These are phyloP conservation scores for Meandrina meandrites DNA, from an alignment of 92 coral and sea anemone genomes.

Conservation along the genomic window DNA sequence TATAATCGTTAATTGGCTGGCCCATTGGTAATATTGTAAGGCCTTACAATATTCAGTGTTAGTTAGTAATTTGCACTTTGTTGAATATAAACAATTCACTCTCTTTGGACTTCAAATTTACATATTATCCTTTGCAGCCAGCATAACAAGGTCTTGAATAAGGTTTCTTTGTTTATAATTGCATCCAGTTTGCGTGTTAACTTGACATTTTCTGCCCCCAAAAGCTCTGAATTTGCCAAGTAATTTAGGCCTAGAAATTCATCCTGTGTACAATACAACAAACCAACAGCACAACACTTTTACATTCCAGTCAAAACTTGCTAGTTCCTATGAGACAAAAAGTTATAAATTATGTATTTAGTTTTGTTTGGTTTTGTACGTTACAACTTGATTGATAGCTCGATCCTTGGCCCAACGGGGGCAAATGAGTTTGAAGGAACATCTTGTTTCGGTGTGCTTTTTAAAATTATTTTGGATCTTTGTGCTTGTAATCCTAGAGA, in stretches of 20 bases:
- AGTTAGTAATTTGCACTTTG: conserved; percentile 27
- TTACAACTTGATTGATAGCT: conserved; percentile 32
- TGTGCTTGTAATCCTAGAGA: not conserved
- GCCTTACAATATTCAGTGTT: conserved; percentile 7
- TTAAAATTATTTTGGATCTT: not conserved
- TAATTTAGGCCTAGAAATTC: not conserved
- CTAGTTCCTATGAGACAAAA: conserved; percentile 39
- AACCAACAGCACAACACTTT: not conserved
- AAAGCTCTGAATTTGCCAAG: not conserved
- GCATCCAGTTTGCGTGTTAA: not conserved
- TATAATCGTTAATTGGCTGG: conserved; percentile 16
- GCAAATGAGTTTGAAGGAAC: not conserved
- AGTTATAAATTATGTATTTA: conserved; percentile 33
- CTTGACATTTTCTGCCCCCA: not conserved
- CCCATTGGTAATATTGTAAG: conserved; percentile 29
- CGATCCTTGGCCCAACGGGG: not conserved
- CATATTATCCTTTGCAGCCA: conserved; percentile 24
- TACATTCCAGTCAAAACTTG: conserved; percentile 32
- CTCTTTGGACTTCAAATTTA: conserved; percentile 29
- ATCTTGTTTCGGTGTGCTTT: not conserved
- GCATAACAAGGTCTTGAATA: conserved; percentile 12
- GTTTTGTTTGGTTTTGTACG: conserved; percentile 35
- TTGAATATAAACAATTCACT: conserved; percentile 20
- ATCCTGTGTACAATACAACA: not conserved
- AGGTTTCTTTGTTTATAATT: not conserved